Evolutionary conservation across 92 coral and sea anemone genomes (phyloP).

Genomic region (Umimayanthus chanpuru): DNA sequence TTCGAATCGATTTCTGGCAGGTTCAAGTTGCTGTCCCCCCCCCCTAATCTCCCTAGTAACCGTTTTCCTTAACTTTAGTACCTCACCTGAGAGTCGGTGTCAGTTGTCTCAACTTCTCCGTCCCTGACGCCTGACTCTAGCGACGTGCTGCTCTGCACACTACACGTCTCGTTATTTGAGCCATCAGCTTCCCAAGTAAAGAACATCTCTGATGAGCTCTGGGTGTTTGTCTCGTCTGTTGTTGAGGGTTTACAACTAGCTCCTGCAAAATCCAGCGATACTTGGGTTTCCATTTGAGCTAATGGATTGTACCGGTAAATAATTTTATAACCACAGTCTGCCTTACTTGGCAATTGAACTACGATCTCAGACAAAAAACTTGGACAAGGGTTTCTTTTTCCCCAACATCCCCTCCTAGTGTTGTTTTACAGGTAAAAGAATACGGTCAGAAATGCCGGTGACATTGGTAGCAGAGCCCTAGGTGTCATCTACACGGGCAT

Average conservation of each 20-base stretch:
- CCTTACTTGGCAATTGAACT: not conserved
- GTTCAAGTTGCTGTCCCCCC: too few species aligned
- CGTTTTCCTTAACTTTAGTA: too few species aligned
- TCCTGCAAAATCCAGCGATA: not conserved
- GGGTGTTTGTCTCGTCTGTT: not conserved
- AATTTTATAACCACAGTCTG: not conserved
- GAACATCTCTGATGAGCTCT: constrained; percentile 6
- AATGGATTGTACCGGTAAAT: not conserved
- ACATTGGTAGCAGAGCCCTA: too few species aligned
- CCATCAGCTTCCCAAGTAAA: constrained; percentile 21
- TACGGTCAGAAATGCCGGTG: too few species aligned
- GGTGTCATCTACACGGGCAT: too few species aligned
- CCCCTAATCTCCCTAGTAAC: too few species aligned
- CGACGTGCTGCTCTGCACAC: not conserved
- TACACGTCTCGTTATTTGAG: not conserved
- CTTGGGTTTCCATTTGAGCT: not conserved
- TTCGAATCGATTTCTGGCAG: too few species aligned
- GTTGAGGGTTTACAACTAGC: not conserved
- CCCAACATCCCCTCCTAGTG: too few species aligned
- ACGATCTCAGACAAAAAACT: too few species aligned
- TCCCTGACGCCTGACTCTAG: not conserved
- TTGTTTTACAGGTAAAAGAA: too few species aligned
- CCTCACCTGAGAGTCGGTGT: not conserved
- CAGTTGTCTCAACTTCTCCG: not conserved
- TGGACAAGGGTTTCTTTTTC: too few species aligned